Base-by-base conservation (phyloP, 2,113 vertebrate species). In the Ancistrus triradiatus region DNA sequence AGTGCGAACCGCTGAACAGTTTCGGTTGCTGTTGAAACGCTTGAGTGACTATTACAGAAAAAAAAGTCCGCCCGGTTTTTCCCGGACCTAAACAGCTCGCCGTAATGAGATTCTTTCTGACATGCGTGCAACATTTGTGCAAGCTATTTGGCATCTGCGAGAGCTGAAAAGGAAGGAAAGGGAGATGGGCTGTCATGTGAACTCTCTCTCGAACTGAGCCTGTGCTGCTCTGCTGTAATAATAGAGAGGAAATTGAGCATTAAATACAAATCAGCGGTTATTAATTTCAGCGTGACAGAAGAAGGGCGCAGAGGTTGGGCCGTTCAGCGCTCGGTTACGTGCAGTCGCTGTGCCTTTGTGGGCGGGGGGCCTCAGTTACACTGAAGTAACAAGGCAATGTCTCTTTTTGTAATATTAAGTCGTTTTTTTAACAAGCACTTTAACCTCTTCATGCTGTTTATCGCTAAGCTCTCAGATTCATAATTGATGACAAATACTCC, bases 231-330 rank as follows among this genome's bases (percentile, higher is more conserved):
- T 75, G 78, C 66, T 84, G 74, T 43, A 83, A 79, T 79, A 84
- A 87, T 76, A 81, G 79, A 81, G 77, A 85, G 81, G 84, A 86
- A 88, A 84, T 81, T 76, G 81, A 85, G 83, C 85, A 83, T 88
- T 84, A 83, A 86, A 81, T 80, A 81, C 78, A 85, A 87, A 88
- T 88, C 85, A 89, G 74, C 82, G 75, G 80, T 80, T 80, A 78
- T 74, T 86, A 80, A 84, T 85, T 87, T 78, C 11, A 64, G 71
- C 72, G 67, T 64, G 68, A 78, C 17, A 24, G 72, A 35, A 76
- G 66, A 67, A 63, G 59, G 27, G 19, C 52, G 69, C 66, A 58
- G 68, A 70, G 74, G 78, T 21, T 68, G 75, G 63, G 33, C 53
- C 74, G 87, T 87, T 85, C 80, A 85, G 82, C 84, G 80, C 83